Evolutionary conservation across 2,888 invertebrate species (phyloP), one percentile per base, ranked within the genome.

Genomic region (Pterobdella sp.): DNA sequence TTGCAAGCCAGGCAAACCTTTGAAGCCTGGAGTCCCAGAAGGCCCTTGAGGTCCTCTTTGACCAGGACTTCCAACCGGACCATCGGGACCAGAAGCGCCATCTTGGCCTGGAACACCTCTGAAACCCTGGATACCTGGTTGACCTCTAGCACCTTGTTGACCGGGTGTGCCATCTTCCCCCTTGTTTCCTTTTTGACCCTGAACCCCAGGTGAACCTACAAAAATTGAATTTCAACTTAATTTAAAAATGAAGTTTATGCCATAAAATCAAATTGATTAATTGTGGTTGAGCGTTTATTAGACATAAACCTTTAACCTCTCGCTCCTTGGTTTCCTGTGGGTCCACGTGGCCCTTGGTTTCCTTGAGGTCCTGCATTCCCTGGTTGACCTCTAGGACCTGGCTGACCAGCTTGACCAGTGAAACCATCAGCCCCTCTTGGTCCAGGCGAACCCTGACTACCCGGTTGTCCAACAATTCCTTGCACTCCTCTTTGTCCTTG

Each of bases 401-500:
- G 64, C 56, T 74, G 71, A 64, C 77, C 76, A 34, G 74, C 29
- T 42, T 31, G 35, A 31, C 76, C 76, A 69, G 71, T 32, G n/a
- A 60, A 69, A 32, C 76, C 76, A 18, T n/a, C 34, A 14, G 65
- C 37, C 14, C 70, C 70, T 2, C 22, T 0, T 69, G 68, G 42
- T 73, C 69, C 73, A 49, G 68, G 42, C 7, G 42, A 32, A 42
- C 70, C 73, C 42, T 70, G 52, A 70, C 34, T 49, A 29, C 72
- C 66, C 32, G 66, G 67, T 42, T 29, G 67, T 56, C 73, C 73
- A 22, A 35, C 52, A 32, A 75, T 75, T 37, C 81, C 81, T 18
- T 76, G 75, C 0, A 75, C 73, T 74, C 81, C 81, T 26, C 74
- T 35, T 34, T 76, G 75, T 68, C 81, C 81, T 1, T 73, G 69